Conservation (phyloP, 2,888 invertebrate species). For the Philereme vetulata region DNA sequence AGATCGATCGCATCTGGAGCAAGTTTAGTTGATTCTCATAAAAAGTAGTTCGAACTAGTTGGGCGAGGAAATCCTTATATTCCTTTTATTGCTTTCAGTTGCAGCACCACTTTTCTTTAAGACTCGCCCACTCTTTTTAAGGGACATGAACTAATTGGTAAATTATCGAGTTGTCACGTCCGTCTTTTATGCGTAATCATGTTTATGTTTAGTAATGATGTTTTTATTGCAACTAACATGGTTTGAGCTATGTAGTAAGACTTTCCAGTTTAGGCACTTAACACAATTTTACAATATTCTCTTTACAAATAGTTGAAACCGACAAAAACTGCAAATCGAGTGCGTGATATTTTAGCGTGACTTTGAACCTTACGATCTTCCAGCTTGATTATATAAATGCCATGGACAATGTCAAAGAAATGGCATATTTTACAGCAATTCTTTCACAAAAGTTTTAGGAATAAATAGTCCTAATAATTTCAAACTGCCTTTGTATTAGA, state of each 20-base stretch:
- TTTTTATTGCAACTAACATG: slow-evolving; percentile 7
- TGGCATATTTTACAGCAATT: slow-evolving; percentile 13
- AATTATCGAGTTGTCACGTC: slow-evolving; percentile 32
- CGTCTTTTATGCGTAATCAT: slow-evolving; percentile 25
- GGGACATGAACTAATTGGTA: slow-evolving; percentile 34
- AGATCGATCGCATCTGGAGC: slow-evolving; percentile 19
- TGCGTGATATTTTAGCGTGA: slow-evolving; percentile 19
- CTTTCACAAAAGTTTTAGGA: not conserved
- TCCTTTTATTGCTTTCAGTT: slow-evolving; percentile 35
- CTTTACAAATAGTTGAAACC: slow-evolving; percentile 1
- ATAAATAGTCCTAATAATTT: too few relatives aligned
- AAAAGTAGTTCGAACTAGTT: slow-evolving; percentile 24
- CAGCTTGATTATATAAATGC: slow-evolving; percentile 8
- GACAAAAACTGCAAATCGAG: not conserved
- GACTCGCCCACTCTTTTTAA: slow-evolving; percentile 30
- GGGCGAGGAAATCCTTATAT: slow-evolving; percentile 45
- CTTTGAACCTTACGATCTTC: slow-evolving; percentile 21
- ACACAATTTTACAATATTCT: not conserved
- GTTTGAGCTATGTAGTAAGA: slow-evolving; percentile 9
- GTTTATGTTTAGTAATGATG: slow-evolving; percentile 22
- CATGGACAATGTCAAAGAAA: slow-evolving; percentile 18
- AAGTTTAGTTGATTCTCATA: slow-evolving; percentile 29
- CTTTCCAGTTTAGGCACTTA: not conserved
- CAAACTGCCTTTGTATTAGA: too few relatives aligned
- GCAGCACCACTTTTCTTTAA: slow-evolving; percentile 33